A percentile compares a stretch with the other conserved stretches of the same genome.
Evolutionary conservation across 2,113 vertebrate species (phyloP).

Genomic region (Cnemophilus loriae): DNA sequence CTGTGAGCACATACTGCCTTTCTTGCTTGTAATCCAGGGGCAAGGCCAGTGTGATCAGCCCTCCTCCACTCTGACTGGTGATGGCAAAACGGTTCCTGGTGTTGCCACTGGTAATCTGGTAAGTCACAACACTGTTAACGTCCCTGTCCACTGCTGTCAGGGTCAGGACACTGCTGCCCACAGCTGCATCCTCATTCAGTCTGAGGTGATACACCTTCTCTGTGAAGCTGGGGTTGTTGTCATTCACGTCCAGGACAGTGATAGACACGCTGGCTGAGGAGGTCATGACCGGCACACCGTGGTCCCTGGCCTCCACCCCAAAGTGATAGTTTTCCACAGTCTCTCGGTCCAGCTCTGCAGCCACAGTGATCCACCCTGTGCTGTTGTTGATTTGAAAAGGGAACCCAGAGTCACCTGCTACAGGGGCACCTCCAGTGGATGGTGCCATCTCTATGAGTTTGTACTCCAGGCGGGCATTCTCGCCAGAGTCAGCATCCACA

Average conservation of each 20-base stretch:
- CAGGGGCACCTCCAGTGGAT: neutral
- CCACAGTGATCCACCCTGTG: constrained; percentile 92
- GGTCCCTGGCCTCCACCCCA: constrained; percentile 89
- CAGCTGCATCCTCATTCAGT: constrained; percentile 89
- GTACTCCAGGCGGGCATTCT: constrained; percentile 89
- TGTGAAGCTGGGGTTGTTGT: constrained; percentile 90
- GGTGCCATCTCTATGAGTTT: constrained; percentile 76
- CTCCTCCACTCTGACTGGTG: constrained; percentile 93
- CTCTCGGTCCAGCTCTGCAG: constrained; percentile 87
- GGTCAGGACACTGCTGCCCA: constrained; percentile 90
- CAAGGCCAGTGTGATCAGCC: constrained; percentile 89
- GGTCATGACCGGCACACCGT: constrained; percentile 84
- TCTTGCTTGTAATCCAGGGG: constrained; percentile 97
- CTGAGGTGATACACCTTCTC: constrained; percentile 88
- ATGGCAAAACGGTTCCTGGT: constrained; percentile 95
- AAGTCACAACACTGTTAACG: constrained; percentile 92
- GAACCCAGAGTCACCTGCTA: constrained; percentile 61
- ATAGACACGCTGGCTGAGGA: constrained; percentile 93
- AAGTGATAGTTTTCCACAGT: constrained; percentile 88
- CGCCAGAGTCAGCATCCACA: constrained; percentile 88
- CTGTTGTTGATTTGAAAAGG: constrained; percentile 94
- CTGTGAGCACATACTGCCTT: constrained; percentile 89
- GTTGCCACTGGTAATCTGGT: constrained; percentile 96
- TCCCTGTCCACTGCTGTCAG: constrained; percentile 88
- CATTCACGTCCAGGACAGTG: constrained; percentile 90